Conservation (phyloP, 2,113 vertebrate genomes). For the human (Homo sapiens) region DNA sequence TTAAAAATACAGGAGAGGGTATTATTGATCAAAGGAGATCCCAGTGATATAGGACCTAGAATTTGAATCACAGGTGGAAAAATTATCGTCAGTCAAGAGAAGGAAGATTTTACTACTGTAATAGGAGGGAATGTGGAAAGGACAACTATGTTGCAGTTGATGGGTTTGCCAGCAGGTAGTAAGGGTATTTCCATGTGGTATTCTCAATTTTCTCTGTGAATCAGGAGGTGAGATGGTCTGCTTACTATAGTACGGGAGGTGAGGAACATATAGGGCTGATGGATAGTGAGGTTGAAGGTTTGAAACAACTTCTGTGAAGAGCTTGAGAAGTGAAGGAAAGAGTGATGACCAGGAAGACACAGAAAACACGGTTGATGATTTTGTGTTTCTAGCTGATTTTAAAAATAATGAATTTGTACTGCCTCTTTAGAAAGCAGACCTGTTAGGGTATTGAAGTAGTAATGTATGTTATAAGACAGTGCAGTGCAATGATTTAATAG, state of each 20-base stretch:
- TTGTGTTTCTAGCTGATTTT: background rate
- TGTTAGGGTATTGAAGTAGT: background rate
- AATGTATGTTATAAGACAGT: background rate
- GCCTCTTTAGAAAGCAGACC: background rate
- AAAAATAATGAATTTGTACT: background rate
- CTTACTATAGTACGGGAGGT: background rate
- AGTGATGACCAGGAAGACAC: background rate
- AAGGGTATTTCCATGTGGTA: background rate
- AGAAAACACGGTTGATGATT: background rate
- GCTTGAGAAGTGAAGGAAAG: background rate
- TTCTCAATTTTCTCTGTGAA: background rate
- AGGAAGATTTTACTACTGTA: background rate
- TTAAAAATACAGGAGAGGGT: background rate
- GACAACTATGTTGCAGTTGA: background rate
- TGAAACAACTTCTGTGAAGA: background rate
- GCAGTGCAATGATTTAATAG: background rate
- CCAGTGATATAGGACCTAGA: background rate
- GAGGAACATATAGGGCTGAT: background rate
- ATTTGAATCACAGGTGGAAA: background rate
- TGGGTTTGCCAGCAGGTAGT: background rate
- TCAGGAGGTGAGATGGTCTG: background rate
- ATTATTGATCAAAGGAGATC: background rate
- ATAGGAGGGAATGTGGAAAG: background rate
- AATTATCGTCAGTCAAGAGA: background rate
- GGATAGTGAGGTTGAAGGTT: background rate